A percentile compares a stretch with the other conserved stretches of the same genome.
These are phyloP conservation scores for Deladenus siricidicola DNA, from an alignment of 2,888 invertebrate genomes.

Conservation along the genomic window DNA sequence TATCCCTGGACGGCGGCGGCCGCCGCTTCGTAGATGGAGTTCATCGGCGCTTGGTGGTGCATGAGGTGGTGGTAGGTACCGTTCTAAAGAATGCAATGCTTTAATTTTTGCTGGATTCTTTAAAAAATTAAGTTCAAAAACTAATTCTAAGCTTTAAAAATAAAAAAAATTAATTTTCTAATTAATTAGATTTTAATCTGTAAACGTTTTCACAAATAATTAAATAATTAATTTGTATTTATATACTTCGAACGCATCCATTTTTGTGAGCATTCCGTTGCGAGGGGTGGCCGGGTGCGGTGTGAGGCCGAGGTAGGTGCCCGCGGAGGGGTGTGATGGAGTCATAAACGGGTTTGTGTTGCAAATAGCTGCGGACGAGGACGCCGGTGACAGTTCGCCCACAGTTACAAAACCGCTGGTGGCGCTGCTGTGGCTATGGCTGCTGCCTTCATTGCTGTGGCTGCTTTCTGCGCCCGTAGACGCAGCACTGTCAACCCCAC, in stretches of 20 bases:
- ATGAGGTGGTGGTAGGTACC: background rate
- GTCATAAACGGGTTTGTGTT: no score
- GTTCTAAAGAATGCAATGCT: background rate
- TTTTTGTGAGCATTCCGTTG: no score
- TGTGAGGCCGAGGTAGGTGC: background rate
- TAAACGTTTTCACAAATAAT: no score
- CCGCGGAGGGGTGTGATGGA: slow-evolving; percentile 1
- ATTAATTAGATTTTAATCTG: no score
- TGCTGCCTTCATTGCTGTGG: background rate
- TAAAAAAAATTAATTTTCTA: no score
- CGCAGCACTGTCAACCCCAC: background rate
- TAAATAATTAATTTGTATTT: no score
- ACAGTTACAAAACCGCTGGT: background rate
- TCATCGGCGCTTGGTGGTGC: slow-evolving; percentile 3
- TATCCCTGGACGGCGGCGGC: background rate
- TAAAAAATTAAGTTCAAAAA: background rate
- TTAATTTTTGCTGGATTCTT: background rate
- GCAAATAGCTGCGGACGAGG: background rate
- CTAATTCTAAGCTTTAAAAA: background rate
- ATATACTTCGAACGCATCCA: no score
- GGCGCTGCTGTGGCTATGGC: background rate
- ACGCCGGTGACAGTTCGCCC: background rate
- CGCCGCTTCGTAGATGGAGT: slow-evolving; percentile 4
- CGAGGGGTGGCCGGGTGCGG: no score
- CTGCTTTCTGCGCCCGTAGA: background rate